Base-by-base conservation (phyloP, 53 echinoderm and acorn worm genomes). In the Hippasteria phrygiana region DNA sequence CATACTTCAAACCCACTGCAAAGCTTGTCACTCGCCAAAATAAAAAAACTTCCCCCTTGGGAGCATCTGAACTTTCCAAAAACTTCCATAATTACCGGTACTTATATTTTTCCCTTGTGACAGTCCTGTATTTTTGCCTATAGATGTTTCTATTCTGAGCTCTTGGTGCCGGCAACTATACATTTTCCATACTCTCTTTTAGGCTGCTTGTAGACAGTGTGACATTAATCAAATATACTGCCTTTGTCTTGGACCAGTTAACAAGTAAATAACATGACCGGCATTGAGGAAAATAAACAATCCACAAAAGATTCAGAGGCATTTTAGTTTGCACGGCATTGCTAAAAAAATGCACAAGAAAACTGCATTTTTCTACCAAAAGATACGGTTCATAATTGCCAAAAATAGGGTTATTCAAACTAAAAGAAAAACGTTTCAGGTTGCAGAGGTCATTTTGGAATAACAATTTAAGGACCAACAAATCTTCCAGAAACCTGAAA, bases 1-100 rank as follows among this genome's bases (percentile, higher is more conserved):
- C 20, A 34, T 22, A 42, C 59, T 8, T 4, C 78, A 29, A 35
- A 37, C n/a, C 26, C 37, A 6, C 8, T n/a, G 78, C 36, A 56
- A 78, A 78, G 55, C 36, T 78, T 78, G 33, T 54, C 78, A 22
- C 42, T 78, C 37, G 34, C 47, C 9, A 36, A 38, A 34, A 20
- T 59, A 20, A 38, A 34, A 20, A 38, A 20, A 59, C n/a, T 22
- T 20, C 56, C 20, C 78, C 78, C 59, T 56, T 24, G 55, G 40
- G 55, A 78, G 29, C 26, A 38, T 56, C 55, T 78, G 78, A 51
- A 78, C 78, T 59, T 39, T 72, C 55, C 54, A 40, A 56, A 8
- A 18, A 9, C n/a, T n/a, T n/a, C n/a, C n/a, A n/a, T 13, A 73
- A 54, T 48, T 51, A 48, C 76, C 35, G 37, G 5, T 43, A 42